Conservation (phyloP, 2,888 invertebrate genomes). For the Mellilla xanthometata region DNA sequence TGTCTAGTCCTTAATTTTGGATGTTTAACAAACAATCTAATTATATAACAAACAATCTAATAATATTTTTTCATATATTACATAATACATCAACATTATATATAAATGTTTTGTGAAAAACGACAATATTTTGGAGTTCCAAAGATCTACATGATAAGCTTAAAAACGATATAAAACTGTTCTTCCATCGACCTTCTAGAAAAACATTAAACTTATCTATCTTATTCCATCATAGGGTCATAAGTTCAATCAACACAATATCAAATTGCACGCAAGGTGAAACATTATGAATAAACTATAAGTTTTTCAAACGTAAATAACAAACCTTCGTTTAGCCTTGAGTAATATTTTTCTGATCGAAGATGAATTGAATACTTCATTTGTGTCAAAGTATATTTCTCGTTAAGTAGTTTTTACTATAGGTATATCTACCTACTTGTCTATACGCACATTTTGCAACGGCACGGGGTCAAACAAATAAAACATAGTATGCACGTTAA, state of each 20-base stretch:
- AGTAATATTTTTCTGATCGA: conserved; percentile 8
- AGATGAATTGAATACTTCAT: conserved; percentile 7
- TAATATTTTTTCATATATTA: no score
- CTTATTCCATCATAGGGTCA: conserved; percentile 2
- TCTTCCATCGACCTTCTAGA: neutral
- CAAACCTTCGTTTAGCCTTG: conserved; percentile 11
- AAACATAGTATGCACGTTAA: conserved; percentile 15
- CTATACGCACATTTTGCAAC: conserved; percentile 12
- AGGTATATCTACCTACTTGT: neutral
- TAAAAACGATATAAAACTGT: no score
- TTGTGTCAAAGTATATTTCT: conserved; percentile 9
- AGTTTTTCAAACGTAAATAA: neutral
- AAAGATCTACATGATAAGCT: no score
- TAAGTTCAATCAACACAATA: conserved; percentile 5
- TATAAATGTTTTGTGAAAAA: no score
- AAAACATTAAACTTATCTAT: neutral
- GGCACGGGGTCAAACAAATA: conserved; percentile 14
- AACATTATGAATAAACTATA: conserved; percentile 1
- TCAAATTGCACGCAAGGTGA: conserved; percentile 13
- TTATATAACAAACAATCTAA: no score
- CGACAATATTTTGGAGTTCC: no score
- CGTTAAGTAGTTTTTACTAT: conserved; percentile 3
- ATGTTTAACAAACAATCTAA: no score
- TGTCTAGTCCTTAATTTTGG: no score
- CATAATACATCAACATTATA: no score